Base-by-base conservation (phyloP, 2,797 vertebrate species). In the Antennarius maculatus region DNA sequence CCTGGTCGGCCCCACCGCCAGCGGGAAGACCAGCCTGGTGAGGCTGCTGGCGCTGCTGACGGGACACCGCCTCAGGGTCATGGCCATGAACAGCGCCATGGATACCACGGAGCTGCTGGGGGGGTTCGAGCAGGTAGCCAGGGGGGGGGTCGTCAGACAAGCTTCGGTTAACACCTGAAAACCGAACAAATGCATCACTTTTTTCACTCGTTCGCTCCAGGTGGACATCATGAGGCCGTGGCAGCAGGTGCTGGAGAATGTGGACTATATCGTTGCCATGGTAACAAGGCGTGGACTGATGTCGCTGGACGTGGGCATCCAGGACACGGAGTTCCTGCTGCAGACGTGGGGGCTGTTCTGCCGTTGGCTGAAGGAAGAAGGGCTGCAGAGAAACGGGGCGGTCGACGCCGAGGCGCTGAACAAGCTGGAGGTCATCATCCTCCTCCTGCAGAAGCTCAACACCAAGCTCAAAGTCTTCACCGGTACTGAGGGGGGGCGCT, bases 81-180 rank as follows among this genome's bases (percentile, higher is more conserved):
- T 99, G 98, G 94, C 96, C 6, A 97, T 99, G 96, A 99, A 98
- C 89, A 99, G 97, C 17, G 91, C 95, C 0, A 97, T 98, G 96
- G 98, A 99, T 79, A 99, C 97, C 53, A 98, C 96, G 0, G 98
- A 99, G 69, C 94, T 99, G 39, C 92, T 99, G 61, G 98, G 98
- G 15, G 97, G 97, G 71, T 99, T 98, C 73, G 97, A 99, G 54
- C 98, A 99, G 96, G 97, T 98, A 59, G 58, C 5, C 16, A 7
- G 2, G 1, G 18, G 28, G 6, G 1, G 16, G 42, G 34, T 1
- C 27, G 9, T 42, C 39, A 1, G 3, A 1, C 1, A 11, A 1
- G 16, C 6, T 5, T 17, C 10, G 48, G 39, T 17, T 1, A 8
- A 7, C 9, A 8, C 43, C 29, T 45, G 0, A 42, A 55, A 11